phyloP scores from a whole-genome alignment of 2,888 invertebrate species.

The Drosophila barbarae region DNA sequence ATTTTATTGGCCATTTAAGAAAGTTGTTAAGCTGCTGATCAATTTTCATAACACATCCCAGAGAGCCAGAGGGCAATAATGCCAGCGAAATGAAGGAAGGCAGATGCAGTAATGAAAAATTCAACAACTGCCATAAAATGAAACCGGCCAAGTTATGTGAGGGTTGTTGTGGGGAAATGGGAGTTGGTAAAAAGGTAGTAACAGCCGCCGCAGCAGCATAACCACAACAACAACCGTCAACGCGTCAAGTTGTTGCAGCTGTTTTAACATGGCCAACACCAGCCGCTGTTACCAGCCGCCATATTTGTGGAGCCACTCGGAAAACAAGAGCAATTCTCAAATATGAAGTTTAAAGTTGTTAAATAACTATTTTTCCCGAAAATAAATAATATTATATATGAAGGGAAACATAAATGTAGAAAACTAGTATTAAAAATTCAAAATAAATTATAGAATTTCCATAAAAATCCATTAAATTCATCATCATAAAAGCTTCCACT shows the following conservation, averaged over 20 bases:
- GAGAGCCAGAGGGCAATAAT: neutral
- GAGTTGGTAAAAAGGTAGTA: slow-evolving; percentile 27
- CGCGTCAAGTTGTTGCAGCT: slow-evolving; percentile 63
- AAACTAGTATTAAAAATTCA: neutral
- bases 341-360: neutral
- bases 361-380: neutral
- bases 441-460: neutral
- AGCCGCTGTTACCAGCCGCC: slow-evolving; percentile 30
- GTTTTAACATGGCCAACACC: slow-evolving; percentile 46
- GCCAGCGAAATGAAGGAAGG: slow-evolving; percentile 6
- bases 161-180: slow-evolving; percentile 1
- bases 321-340: neutral
- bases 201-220: slow-evolving; percentile 20
- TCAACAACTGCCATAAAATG: slow-evolving; percentile 49
- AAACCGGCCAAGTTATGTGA: slow-evolving; percentile 29
- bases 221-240: slow-evolving; percentile 35
- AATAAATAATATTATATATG: too few relatives aligned
- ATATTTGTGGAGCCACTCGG: slow-evolving; percentile 44
- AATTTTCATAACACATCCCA: slow-evolving; percentile 13
- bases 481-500: too few relatives aligned
- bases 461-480: neutral
- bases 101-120: slow-evolving; percentile 30
- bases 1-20: slow-evolving; percentile 30
- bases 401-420: neutral
- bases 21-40: slow-evolving; percentile 17